Evolutionary conservation across 1,140 invertebrate genomes (phyloP), one percentile per base, ranked within the genome.

Genomic region (Dryas iulia): DNA sequence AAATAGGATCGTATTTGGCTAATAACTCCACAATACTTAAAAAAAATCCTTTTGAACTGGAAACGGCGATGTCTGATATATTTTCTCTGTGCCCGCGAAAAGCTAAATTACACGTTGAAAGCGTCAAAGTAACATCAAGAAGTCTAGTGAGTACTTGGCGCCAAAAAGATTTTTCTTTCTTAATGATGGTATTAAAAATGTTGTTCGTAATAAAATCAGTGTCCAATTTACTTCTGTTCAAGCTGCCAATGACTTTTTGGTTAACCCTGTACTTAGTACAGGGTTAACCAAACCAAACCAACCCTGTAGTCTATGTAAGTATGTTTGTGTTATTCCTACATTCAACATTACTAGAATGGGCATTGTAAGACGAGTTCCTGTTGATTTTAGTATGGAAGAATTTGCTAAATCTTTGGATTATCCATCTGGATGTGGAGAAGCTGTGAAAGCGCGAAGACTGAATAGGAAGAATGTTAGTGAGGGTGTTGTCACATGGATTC

Each of bases 21-120:
- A 72, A 75, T 72, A 75, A 75, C 69, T 72, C 69, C 56, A 72
- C 67, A 75, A 72, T 72, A 70, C 70, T 75, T 28, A 72, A 76
- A 69, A 76, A 72, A 33, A 60, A 67, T 76, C 67, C 70, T 72
- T 66, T 66, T 24, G 56, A 25, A 53, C 70, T 25, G 35, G 73
- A 30, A 75, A 64, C 61, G 30, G 12, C 57, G 30, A 8, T 18
- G 62, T 66, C n/a, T n/a, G n/a, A 12, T 73, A 35, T 26, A 11
- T 21, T 39, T 73, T 74, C 59, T 70, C 62, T 74, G 30, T 71
- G 69, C 23, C 69, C 66, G 66, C 62, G 65, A 74, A 71, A 74
- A 39, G 65, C 69, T 74, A 71, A 74, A 74, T 74, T 71, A 70
- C 68, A 74, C 0, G 72, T 74, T 71, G 64, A 71, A 63, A 74